These are phyloP conservation scores for Telmatochromis sp. DNA, from an alignment of 2,113 vertebrate genomes.

Conservation along the genomic window DNA sequence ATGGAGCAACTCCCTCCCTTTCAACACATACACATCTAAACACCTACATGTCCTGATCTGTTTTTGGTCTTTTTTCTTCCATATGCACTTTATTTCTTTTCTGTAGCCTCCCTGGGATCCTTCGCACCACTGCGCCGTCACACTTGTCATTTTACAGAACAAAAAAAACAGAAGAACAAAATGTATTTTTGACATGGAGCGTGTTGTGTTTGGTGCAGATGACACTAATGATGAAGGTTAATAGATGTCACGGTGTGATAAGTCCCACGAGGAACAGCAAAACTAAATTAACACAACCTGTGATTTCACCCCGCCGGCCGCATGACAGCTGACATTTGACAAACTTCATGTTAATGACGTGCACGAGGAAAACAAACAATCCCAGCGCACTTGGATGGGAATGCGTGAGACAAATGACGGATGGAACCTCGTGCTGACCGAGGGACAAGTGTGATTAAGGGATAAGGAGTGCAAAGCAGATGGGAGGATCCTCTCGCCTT, in stretches of 20 bases:
- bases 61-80: neutral
- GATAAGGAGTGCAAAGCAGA: constrained; percentile 38
- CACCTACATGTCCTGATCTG: neutral
- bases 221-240: constrained; percentile 39
- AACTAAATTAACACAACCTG: constrained; percentile 27
- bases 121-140: neutral
- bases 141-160: constrained; percentile 14
- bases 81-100: neutral
- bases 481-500: constrained; percentile 35
- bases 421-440: constrained; percentile 21
- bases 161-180: neutral
- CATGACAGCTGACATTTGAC: constrained; percentile 39
- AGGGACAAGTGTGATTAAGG: constrained; percentile 40
- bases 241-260: constrained; percentile 29
- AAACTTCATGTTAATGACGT: constrained; percentile 31
- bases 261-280: constrained; percentile 9
- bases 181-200: neutral
- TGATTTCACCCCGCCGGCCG: constrained; percentile 16
- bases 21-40: neutral
- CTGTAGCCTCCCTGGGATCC: neutral
- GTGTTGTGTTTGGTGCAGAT: neutral
- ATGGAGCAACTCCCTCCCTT: neutral
- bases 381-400: neutral
- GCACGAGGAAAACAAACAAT: constrained; percentile 7
- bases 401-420: constrained; percentile 19